Evolutionary conservation across 2,888 invertebrate genomes (phyloP).

Genomic region (Dioctria linearis): DNA sequence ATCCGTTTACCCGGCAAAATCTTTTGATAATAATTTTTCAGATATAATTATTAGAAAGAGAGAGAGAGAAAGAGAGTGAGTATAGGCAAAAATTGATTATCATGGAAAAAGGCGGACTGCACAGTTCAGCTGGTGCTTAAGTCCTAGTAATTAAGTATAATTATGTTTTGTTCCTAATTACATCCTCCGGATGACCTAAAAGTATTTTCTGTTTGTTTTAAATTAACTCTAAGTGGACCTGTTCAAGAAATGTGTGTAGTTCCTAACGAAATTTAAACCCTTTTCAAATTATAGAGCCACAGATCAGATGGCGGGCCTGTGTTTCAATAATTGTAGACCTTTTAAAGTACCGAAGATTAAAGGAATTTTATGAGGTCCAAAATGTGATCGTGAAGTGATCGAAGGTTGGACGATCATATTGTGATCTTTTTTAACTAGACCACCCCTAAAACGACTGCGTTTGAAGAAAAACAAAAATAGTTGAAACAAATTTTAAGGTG

Average conservation of each 20-base stretch:
- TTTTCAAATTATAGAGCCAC: slow-evolving; percentile 32
- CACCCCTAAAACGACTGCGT: slow-evolving; percentile 7
- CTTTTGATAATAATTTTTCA: background rate
- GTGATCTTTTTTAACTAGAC: slow-evolving; percentile 25
- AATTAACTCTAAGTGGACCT: slow-evolving; percentile 34
- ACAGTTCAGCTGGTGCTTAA: slow-evolving; percentile 26
- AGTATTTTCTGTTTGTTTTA: slow-evolving; percentile 39
- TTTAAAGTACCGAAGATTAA: slow-evolving; percentile 44
- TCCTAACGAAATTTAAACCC: slow-evolving; percentile 29
- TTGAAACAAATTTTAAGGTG: no score
- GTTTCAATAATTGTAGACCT: slow-evolving; percentile 33
- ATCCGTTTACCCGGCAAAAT: background rate
- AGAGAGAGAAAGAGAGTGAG: background rate
- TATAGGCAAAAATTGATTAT: background rate
- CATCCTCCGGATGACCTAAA: slow-evolving; percentile 8
- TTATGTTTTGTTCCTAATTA: slow-evolving; percentile 22
- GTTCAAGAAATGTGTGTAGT: background rate
- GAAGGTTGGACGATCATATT: background rate
- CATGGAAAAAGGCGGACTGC: slow-evolving; percentile 4
- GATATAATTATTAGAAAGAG: no score
- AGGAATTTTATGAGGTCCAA: slow-evolving; percentile 25
- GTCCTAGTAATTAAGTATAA: slow-evolving; percentile 38
- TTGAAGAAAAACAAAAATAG: background rate
- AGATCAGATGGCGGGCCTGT: slow-evolving; percentile 38
- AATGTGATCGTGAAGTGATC: slow-evolving; percentile 6